phyloP scores from a whole-genome alignment of 2,797 vertebrate genomes.

The Halcyon chelicuti region DNA sequence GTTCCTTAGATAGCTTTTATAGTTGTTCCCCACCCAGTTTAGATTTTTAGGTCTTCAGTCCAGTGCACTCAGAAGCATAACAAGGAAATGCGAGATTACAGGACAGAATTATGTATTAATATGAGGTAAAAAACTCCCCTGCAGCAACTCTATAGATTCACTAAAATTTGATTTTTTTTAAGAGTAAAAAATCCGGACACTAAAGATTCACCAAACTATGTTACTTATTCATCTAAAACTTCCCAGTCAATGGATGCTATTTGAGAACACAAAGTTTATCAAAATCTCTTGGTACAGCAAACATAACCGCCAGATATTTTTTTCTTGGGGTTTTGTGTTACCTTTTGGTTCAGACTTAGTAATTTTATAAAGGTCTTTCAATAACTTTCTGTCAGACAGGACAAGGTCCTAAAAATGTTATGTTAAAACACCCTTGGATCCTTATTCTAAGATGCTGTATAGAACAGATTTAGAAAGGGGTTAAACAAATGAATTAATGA shows the following conservation, averaged over 20 bases:
- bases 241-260: background rate
- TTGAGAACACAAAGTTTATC: background rate
- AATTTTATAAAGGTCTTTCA: background rate
- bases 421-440: background rate
- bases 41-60: background rate
- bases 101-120: background rate
- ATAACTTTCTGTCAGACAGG: background rate
- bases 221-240: background rate
- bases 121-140: background rate
- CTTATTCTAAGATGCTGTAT: background rate
- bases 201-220: background rate
- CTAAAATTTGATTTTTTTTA: background rate
- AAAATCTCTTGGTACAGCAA: background rate
- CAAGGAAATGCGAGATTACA: background rate
- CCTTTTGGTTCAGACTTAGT: background rate
- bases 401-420: background rate
- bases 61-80: background rate
- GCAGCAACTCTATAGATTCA: background rate
- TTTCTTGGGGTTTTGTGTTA: background rate
- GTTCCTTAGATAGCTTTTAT: background rate
- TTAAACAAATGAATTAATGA: background rate
- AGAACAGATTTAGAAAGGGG: background rate
- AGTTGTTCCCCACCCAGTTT: accelerated
- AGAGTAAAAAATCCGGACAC: background rate
- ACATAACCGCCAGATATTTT: background rate